Evolutionary conservation across 2,888 invertebrate species (phyloP).

Genomic region (Amiota communis): DNA sequence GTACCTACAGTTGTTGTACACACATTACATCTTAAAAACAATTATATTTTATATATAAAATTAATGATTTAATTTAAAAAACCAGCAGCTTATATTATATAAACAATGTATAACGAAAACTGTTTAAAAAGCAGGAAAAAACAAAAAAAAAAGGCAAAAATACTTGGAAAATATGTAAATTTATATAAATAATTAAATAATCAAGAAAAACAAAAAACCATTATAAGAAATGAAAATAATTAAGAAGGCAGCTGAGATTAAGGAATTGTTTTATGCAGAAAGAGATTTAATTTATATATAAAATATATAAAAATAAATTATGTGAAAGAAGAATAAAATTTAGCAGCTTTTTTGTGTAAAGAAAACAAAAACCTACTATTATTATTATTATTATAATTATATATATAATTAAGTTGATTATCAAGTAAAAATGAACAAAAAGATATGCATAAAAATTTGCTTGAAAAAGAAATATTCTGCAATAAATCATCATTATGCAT

Average conservation of each 20-base stretch:
- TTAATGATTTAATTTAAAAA: not conserved
- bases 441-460: constrained; percentile 3
- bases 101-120: not conserved
- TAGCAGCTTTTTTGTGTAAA: too few species aligned
- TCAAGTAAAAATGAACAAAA: not conserved
- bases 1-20: constrained; percentile 21
- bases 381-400: too few species aligned
- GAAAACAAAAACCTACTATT: constrained; percentile 9
- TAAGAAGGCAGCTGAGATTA: not conserved
- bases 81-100: not conserved
- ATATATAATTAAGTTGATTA: not conserved
- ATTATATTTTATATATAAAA: not conserved
- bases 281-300: not conserved
- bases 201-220: not conserved
- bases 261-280: constrained; percentile 11
- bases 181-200: not conserved
- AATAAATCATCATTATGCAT: too few species aligned
- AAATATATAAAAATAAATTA: constrained; percentile 3
- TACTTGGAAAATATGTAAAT: not conserved
- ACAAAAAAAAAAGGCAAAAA: not conserved
- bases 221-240: not conserved
- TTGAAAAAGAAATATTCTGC: not conserved
- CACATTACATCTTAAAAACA: constrained; percentile 6
- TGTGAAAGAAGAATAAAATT: too few species aligned
- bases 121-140: constrained; percentile 1